Conservation (phyloP, 53 echinoderm and acorn worm species). For the Echinarachnius parma region DNA sequence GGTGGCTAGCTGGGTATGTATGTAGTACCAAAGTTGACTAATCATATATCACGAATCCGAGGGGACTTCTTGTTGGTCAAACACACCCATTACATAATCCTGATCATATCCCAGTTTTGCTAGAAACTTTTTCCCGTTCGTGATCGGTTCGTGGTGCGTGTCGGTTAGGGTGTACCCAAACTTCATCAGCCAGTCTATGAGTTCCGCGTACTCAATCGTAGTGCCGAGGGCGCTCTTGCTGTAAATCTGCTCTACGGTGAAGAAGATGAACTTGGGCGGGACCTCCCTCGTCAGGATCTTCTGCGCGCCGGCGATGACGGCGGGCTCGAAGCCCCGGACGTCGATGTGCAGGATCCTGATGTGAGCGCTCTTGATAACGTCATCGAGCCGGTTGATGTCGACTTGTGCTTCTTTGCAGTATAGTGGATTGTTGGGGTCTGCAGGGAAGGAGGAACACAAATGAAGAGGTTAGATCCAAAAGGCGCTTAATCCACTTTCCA, state of each 20-base stretch:
- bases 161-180: slow-evolving; percentile 62
- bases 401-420: slow-evolving; percentile 47
- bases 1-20: too few relatives aligned
- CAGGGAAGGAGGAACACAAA: background rate
- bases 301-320: slow-evolving; percentile 61
- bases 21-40: too few relatives aligned
- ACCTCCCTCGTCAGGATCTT: slow-evolving; percentile 42
- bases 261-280: slow-evolving; percentile 51
- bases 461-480: background rate
- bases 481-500: background rate
- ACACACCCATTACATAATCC: slow-evolving; percentile 54
- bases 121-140: slow-evolving; percentile 46
- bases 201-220: slow-evolving; percentile 38
- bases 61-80: slow-evolving; percentile 9
- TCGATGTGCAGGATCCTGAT: slow-evolving; percentile 68
- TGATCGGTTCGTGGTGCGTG: slow-evolving; percentile 47
- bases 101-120: slow-evolving; percentile 48
- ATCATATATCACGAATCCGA: too few relatives aligned
- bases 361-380: slow-evolving; percentile 37
- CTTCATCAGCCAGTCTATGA: slow-evolving; percentile 54
- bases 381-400: slow-evolving; percentile 54
- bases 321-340: slow-evolving; percentile 69
- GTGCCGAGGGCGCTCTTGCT: slow-evolving; percentile 43
- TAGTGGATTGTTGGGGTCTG: slow-evolving; percentile 6
- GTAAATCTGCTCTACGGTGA: slow-evolving; percentile 32